phyloP scores from a whole-genome alignment of 2,797 vertebrate genomes.

The Melanotaenia nigrans region DNA sequence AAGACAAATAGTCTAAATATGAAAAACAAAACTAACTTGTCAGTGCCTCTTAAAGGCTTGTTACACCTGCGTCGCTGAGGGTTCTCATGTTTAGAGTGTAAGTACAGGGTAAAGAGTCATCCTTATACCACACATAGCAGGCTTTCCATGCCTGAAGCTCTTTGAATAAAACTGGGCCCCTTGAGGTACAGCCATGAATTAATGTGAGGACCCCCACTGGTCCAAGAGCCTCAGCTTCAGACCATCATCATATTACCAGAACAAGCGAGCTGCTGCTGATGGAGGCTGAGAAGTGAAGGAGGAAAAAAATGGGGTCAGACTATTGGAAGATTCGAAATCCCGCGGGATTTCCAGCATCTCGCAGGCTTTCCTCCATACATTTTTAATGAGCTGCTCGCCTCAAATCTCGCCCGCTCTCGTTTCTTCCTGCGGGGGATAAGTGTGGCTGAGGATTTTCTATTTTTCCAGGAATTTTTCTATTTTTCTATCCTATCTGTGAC shows the following conservation, averaged over 20 bases:
- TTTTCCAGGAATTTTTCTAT: constrained; percentile 5
- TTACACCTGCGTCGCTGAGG: too few relatives aligned
- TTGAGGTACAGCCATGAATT: neutral
- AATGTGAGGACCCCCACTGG: neutral
- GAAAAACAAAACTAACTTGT: too few relatives aligned
- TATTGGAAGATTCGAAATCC: constrained; percentile 25
- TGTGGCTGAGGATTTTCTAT: constrained; percentile 8
- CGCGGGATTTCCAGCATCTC: constrained; percentile 43
- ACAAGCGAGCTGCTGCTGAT: constrained; percentile 1
- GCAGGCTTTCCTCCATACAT: constrained; percentile 55
- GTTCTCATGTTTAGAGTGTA: too few relatives aligned
- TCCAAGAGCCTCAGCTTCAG: constrained; percentile 1
- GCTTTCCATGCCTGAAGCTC: too few relatives aligned
- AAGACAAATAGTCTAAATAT: too few relatives aligned
- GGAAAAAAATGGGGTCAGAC: constrained; percentile 14
- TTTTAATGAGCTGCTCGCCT: constrained; percentile 55
- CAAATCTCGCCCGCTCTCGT: constrained; percentile 33
- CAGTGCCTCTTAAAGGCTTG: too few relatives aligned
- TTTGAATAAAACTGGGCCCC: neutral
- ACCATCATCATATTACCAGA: neutral
- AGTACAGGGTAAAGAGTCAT: too few relatives aligned
- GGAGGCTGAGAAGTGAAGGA: neutral
- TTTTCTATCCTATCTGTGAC: neutral
- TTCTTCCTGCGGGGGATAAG: constrained; percentile 40
- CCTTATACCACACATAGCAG: too few relatives aligned